These are phyloP conservation scores for Montipora capricornis DNA, from an alignment of 64 coral and sea anemone genomes.

Conservation along the genomic window DNA sequence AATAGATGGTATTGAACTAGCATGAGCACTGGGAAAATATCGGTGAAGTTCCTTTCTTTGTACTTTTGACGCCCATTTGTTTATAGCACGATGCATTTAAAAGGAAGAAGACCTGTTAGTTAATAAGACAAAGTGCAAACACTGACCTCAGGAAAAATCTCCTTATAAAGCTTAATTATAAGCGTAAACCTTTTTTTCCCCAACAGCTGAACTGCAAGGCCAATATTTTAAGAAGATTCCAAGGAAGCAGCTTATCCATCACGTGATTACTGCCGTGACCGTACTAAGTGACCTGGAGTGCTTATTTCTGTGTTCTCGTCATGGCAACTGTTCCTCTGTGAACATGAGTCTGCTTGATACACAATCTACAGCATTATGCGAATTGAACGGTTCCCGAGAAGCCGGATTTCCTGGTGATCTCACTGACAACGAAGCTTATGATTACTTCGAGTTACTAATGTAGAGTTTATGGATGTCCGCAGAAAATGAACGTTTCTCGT, in stretches of 20 bases:
- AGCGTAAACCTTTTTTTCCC: neutral
- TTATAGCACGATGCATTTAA: too few relatives aligned
- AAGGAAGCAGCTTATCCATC: neutral
- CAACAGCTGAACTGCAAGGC: neutral
- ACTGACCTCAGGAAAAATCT: too few relatives aligned
- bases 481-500: neutral
- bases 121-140: too few relatives aligned
- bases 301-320: neutral
- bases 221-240: conserved; percentile 16
- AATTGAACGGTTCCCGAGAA: conserved; percentile 1
- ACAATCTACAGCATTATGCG: neutral
- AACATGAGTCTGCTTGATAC: neutral
- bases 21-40: too few relatives aligned
- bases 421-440: neutral
- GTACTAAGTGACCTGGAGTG: conserved; percentile 42
- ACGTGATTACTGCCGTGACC: neutral
- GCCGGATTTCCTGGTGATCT: conserved; percentile 14
- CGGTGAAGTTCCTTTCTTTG: too few relatives aligned
- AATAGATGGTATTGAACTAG: too few relatives aligned
- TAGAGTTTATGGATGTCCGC: neutral
- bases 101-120: too few relatives aligned
- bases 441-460: neutral
- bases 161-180: neutral
- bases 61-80: too few relatives aligned
- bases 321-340: conserved; percentile 15